Percentiles rank a stretch among this genome's conserved stretches.
Evolutionary conservation across 1,140 invertebrate species (phyloP).

Genomic region (Caenorhabditis inopinata): DNA sequence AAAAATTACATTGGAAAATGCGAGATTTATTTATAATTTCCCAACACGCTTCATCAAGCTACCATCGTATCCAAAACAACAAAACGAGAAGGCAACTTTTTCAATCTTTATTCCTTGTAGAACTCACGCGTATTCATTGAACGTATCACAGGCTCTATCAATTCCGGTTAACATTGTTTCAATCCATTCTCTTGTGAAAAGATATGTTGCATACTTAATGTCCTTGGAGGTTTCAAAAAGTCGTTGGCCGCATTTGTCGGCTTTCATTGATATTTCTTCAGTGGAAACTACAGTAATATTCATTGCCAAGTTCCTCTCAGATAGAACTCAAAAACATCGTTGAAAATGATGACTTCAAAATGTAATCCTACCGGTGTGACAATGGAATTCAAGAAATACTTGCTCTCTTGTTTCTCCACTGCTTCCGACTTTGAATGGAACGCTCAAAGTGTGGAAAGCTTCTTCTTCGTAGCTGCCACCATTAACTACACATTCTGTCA

Average conservation of each 20-base stretch:
- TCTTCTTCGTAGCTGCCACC: not conserved
- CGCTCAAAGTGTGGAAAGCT: not conserved
- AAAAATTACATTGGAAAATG: not conserved
- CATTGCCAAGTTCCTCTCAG: not conserved
- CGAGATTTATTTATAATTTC: not conserved
- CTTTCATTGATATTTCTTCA: not conserved
- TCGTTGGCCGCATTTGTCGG: not conserved
- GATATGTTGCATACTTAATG: not conserved
- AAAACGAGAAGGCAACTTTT: too few relatives aligned
- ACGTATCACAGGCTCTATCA: not conserved
- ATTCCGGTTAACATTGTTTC: not conserved
- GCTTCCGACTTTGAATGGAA: not conserved
- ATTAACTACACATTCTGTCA: too few relatives aligned
- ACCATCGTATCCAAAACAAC: too few relatives aligned
- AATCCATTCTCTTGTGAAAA: not conserved
- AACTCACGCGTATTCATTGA: not conserved
- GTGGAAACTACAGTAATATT: not conserved
- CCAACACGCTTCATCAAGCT: too few relatives aligned
- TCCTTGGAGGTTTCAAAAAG: not conserved
- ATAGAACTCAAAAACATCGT: not conserved
- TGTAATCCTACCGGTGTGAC: not conserved
- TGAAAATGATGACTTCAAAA: not conserved
- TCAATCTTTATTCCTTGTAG: too few relatives aligned
- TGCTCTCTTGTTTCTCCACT: not conserved
- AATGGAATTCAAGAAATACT: not conserved